These are phyloP conservation scores for Girardinichthys multiradiatus DNA, from an alignment of 2,113 vertebrate genomes.

Conservation along the genomic window DNA sequence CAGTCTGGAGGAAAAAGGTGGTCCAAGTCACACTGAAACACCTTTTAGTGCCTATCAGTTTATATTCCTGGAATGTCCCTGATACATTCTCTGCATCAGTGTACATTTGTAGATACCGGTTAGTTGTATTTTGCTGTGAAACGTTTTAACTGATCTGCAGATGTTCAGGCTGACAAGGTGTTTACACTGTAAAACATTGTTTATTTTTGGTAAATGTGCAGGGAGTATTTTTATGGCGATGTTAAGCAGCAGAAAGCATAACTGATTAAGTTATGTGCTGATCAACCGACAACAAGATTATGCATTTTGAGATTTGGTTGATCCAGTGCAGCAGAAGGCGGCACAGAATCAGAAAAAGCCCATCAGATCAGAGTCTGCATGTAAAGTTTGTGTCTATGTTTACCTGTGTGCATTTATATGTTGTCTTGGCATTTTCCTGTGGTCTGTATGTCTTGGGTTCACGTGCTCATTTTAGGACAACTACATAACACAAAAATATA, in stretches of 20 bases:
- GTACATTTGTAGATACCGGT: slow-evolving; percentile 73
- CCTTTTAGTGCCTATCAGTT: slow-evolving; percentile 82
- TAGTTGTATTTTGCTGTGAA: slow-evolving; percentile 59
- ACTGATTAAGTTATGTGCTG: neutral
- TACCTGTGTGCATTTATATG: slow-evolving; percentile 27
- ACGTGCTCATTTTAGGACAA: slow-evolving; percentile 18
- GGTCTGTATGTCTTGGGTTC: slow-evolving; percentile 19
- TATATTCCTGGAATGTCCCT: slow-evolving; percentile 78
- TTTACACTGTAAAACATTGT: slow-evolving; percentile 53
- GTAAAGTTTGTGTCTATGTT: slow-evolving; percentile 32
- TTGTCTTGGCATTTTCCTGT: slow-evolving; percentile 29
- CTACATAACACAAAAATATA: neutral
- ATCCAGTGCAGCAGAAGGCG: slow-evolving; percentile 1
- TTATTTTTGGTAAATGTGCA: slow-evolving; percentile 56
- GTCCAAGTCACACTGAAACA: slow-evolving; percentile 75
- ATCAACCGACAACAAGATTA: neutral
- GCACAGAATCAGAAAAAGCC: neutral
- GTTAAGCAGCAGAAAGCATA: slow-evolving; percentile 3
- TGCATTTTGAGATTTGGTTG: neutral
- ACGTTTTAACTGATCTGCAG: slow-evolving; percentile 38
- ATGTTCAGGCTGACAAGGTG: slow-evolving; percentile 30
- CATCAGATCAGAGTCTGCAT: slow-evolving; percentile 38
- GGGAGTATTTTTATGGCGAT: slow-evolving; percentile 31
- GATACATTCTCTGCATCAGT: slow-evolving; percentile 68
- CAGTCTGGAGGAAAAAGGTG: slow-evolving; percentile 53